Conservation (phyloP, 2,797 vertebrate species). For the Periparus ater region DNA sequence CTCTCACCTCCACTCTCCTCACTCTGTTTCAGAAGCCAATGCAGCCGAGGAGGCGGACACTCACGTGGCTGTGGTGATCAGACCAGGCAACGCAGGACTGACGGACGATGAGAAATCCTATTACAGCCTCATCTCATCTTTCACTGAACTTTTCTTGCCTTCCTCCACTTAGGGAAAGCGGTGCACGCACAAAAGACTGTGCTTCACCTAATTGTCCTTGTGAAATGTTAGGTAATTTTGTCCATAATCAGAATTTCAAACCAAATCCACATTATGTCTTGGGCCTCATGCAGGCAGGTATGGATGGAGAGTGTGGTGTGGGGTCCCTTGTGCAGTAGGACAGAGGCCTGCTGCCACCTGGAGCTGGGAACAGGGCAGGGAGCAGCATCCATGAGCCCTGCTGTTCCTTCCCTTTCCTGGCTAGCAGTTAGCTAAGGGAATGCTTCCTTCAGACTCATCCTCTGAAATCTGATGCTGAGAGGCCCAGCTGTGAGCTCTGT, state of each 20-base stretch:
- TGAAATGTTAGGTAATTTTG: conserved; percentile 45
- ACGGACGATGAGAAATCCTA: conserved; percentile 89
- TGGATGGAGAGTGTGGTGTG: background rate
- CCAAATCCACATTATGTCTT: background rate
- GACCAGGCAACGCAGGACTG: conserved; percentile 91
- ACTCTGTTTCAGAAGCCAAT: conserved; percentile 85
- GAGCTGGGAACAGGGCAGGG: background rate
- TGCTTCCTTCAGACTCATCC: background rate
- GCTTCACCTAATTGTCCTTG: background rate
- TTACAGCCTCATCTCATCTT: conserved; percentile 88
- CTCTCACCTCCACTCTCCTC: background rate
- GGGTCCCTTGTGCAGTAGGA: background rate
- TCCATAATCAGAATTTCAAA: conserved; percentile 46
- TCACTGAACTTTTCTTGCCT: conserved; percentile 84
- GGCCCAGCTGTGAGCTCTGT: background rate
- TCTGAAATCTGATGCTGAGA: background rate
- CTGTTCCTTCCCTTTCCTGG: background rate
- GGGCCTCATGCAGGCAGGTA: background rate
- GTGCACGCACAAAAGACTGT: background rate
- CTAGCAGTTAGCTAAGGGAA: background rate
- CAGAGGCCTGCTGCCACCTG: background rate
- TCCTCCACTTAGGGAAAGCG: conserved; percentile 66
- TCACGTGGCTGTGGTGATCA: conserved; percentile 88
- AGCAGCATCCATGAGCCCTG: background rate
- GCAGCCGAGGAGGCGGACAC: conserved; percentile 89